A percentile compares a stretch with the other conserved stretches of the same genome.
Evolutionary conservation across 1,140 invertebrate genomes (phyloP).

Genomic region (Atopsyche davidsoni): DNA sequence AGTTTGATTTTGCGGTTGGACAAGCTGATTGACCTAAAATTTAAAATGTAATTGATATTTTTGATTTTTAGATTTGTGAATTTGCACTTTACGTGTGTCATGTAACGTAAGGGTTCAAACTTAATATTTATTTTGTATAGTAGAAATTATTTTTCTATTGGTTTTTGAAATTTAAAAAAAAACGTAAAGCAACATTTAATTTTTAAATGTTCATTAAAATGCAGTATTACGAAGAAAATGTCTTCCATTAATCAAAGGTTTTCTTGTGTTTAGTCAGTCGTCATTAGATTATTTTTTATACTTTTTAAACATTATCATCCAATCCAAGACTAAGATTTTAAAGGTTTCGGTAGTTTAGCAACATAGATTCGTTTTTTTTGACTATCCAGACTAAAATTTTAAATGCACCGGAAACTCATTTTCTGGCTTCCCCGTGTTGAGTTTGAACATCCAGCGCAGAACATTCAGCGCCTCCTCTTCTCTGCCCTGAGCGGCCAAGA

Average conservation of each 20-base stretch:
- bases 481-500: constrained; percentile 51
- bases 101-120: neutral
- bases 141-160: neutral
- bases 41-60: too few relatives aligned
- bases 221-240: too few relatives aligned
- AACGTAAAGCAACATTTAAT: too few relatives aligned
- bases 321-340: neutral
- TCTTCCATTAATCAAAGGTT: too few relatives aligned
- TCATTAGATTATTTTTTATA: neutral
- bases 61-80: neutral
- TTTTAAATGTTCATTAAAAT: too few relatives aligned
- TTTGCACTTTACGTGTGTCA: neutral
- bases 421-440: constrained; percentile 48
- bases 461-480: constrained; percentile 50
- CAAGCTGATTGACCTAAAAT: neutral
- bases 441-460: constrained; percentile 48
- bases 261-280: too few relatives aligned
- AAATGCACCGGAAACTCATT: constrained; percentile 57
- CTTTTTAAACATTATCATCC: neutral
- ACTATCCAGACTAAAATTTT: neutral
- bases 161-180: neutral
- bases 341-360: neutral
- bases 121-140: neutral
- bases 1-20: neutral
- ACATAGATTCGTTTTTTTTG: neutral